These are phyloP conservation scores for Manis pentadactyla DNA, from an alignment of 2,797 vertebrate genomes.

Conservation along the genomic window DNA sequence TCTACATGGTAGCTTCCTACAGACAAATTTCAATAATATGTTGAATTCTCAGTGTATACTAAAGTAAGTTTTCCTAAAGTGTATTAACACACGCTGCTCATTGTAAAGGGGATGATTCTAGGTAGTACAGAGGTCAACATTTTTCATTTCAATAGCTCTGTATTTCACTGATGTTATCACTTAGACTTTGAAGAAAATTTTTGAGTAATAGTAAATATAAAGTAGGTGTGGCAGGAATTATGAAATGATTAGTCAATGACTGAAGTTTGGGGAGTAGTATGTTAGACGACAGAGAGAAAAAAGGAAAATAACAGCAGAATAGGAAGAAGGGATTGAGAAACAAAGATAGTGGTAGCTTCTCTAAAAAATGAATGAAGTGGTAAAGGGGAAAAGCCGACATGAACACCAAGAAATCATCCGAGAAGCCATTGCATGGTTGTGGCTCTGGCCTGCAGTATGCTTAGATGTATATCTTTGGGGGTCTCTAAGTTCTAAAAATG, in stretches of 20 bases:
- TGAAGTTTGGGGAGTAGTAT: neutral
- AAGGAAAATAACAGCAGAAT: neutral
- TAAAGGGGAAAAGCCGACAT: neutral
- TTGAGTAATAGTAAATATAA: neutral
- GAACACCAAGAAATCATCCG: neutral
- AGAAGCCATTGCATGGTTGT: too few relatives aligned
- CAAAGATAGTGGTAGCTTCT: neutral
- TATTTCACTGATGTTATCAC: neutral
- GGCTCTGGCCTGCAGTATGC: neutral
- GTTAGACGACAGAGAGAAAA: neutral
- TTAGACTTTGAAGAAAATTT: slow-evolving; percentile 15
- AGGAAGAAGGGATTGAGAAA: neutral
- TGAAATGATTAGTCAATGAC: neutral
- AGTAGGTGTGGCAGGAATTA: neutral
- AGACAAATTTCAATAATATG: neutral
- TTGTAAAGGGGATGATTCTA: neutral
- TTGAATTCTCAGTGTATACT: neutral
- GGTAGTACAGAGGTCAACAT: neutral
- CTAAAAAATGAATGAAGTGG: neutral
- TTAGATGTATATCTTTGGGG: neutral
- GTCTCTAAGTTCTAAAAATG: neutral
- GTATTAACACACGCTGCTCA: rapidly evolving
- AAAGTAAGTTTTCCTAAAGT: neutral
- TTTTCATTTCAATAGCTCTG: neutral
- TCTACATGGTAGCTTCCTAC: neutral